Evolutionary conservation across 2,797 vertebrate species (phyloP).

Genomic region (Tokudaia tokunoshimensis): DNA sequence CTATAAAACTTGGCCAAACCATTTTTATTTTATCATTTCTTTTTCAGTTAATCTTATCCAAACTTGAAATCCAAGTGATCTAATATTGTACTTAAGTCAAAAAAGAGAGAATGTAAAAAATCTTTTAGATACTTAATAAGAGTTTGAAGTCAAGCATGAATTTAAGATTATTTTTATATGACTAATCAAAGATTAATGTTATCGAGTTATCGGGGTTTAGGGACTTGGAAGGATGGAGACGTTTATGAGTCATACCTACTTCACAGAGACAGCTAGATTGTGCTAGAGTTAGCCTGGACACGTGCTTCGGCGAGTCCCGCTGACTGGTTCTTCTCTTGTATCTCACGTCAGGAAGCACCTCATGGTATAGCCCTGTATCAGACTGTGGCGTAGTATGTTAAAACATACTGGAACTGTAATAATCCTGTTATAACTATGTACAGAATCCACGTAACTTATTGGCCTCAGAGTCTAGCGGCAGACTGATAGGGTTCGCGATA

Average conservation of each 20-base stretch:
- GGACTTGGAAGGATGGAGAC: not conserved
- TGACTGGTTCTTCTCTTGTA: not conserved
- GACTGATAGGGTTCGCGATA: constrained; percentile 23
- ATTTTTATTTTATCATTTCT: not conserved
- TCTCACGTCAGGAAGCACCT: not conserved
- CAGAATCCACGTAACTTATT: constrained; percentile 93
- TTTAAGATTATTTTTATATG: constrained; percentile 87
- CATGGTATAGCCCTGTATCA: constrained; percentile 52
- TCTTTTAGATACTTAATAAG: constrained; percentile 66
- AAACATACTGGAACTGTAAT: constrained; percentile 58
- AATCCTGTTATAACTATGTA: constrained; percentile 92
- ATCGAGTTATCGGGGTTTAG: constrained; percentile 25
- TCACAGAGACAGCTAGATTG: constrained; percentile 76
- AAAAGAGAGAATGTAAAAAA: constrained; percentile 81
- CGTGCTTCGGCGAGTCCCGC: constrained; percentile 79
- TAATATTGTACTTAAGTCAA: constrained; percentile 67
- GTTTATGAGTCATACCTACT: constrained; percentile 61
- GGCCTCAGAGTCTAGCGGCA: constrained; percentile 69
- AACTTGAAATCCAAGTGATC: constrained; percentile 63
- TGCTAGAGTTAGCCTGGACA: constrained; percentile 77
- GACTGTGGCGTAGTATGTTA: constrained; percentile 65
- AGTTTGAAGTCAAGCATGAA: constrained; percentile 74
- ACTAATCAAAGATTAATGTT: constrained; percentile 75
- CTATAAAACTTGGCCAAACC: constrained; percentile 58
- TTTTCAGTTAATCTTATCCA: constrained; percentile 43